Evolutionary conservation across 2,797 vertebrate genomes (phyloP).

Genomic region (Oreonectes daqikongensis): DNA sequence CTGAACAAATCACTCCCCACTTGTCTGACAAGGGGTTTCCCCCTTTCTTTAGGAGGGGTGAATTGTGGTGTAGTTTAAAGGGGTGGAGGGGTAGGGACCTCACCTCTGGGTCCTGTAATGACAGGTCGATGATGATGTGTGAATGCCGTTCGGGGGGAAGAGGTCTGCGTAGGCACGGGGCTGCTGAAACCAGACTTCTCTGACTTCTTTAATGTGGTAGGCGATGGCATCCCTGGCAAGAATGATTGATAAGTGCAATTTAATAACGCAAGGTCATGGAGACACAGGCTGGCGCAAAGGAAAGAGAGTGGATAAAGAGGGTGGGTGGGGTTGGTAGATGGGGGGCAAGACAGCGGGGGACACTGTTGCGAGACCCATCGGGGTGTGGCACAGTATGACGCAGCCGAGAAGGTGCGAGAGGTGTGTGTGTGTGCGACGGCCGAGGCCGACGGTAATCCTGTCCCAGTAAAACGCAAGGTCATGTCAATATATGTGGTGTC

Average conservation of each 20-base stretch:
- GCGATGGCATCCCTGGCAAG: constrained; percentile 93
- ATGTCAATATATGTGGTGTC: not conserved
- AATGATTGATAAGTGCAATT: constrained; percentile 88
- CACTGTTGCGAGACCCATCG: constrained; percentile 16
- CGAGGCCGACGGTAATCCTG: not conserved
- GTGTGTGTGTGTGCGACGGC: not conserved
- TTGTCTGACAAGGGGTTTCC: no score
- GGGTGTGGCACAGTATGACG: constrained; percentile 17
- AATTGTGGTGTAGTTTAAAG: constrained; percentile 36
- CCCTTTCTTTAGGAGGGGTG: constrained; percentile 33
- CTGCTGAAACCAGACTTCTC: constrained; percentile 97
- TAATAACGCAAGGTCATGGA: constrained; percentile 84
- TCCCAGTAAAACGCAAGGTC: constrained; percentile 9
- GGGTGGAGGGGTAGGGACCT: constrained; percentile 73
- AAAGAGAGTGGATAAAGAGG: constrained; percentile 71
- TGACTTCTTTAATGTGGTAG: constrained; percentile 94
- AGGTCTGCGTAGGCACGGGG: constrained; percentile 87
- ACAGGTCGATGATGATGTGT: constrained; percentile 96
- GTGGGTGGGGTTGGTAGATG: constrained; percentile 29
- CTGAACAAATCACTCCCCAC: not conserved
- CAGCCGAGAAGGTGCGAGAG: not conserved
- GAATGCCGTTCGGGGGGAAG: constrained; percentile 92
- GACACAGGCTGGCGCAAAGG: constrained; percentile 74
- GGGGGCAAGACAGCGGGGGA: constrained; percentile 25
- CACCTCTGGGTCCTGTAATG: constrained; percentile 98